These are phyloP conservation scores for Amphimallon solstitiale DNA, from an alignment of 2,888 invertebrate genomes.

Conservation along the genomic window DNA sequence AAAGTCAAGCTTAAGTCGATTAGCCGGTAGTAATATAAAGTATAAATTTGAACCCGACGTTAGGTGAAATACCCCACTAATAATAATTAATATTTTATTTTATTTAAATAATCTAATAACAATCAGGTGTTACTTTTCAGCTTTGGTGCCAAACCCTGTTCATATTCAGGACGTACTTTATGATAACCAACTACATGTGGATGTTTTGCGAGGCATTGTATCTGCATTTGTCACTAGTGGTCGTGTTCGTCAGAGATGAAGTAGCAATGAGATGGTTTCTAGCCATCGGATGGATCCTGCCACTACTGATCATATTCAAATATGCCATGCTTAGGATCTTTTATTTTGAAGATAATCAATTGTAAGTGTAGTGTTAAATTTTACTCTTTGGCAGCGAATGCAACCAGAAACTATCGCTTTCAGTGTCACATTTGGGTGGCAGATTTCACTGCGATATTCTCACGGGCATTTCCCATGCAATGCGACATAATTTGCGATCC, in stretches of 20 bases:
- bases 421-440: too few relatives aligned
- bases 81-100: too few relatives aligned
- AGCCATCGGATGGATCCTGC: conserved; percentile 74
- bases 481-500: too few relatives aligned
- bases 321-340: conserved; percentile 58
- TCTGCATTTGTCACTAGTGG: conserved; percentile 78
- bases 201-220: conserved; percentile 86
- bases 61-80: too few relatives aligned
- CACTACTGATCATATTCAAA: conserved; percentile 65
- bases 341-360: conserved; percentile 40
- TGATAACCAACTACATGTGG: conserved; percentile 84
- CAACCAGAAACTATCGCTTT: too few relatives aligned
- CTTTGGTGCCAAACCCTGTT: conserved; percentile 76
- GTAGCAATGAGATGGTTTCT: conserved; percentile 76
- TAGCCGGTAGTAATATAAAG: too few relatives aligned
- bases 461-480: background rate
- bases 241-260: conserved; percentile 80
- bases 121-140: conserved; percentile 61
- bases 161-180: conserved; percentile 75
- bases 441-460: too few relatives aligned
- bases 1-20: too few relatives aligned
- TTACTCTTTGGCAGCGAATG: too few relatives aligned
- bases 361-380: conserved; percentile 35
- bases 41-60: too few relatives aligned
- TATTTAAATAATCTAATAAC: conserved; percentile 21